Evolutionary conservation across 2,797 vertebrate genomes (phyloP).

Genomic region (Mormyrus proboscirostris): DNA sequence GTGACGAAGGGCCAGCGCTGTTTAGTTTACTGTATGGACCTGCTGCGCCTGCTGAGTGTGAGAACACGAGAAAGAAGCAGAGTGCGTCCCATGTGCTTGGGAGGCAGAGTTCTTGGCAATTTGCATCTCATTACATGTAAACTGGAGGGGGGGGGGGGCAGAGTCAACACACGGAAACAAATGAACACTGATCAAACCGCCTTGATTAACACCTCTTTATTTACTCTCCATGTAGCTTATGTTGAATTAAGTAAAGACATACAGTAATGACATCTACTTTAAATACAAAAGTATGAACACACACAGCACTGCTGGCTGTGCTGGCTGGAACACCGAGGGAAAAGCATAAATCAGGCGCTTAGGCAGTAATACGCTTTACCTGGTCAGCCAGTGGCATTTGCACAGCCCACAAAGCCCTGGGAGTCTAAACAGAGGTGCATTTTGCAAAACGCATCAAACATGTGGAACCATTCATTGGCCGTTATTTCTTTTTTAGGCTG

Average conservation of each 20-base stretch:
- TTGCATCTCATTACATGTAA: not conserved
- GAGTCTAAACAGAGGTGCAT: constrained; percentile 52
- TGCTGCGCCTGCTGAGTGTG: not conserved
- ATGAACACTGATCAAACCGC: constrained; percentile 16
- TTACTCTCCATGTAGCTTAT: constrained; percentile 65
- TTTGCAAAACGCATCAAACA: constrained; percentile 33
- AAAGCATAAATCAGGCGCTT: constrained; percentile 38
- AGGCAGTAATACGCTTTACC: constrained; percentile 36
- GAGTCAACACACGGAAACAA: not conserved
- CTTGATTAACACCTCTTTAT: constrained; percentile 49
- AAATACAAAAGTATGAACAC: constrained; percentile 37
- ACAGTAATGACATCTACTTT: constrained; percentile 21
- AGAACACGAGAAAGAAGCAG: not conserved
- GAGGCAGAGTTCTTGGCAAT: not conserved
- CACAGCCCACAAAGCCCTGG: constrained; percentile 43
- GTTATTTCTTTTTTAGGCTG: constrained; percentile 18
- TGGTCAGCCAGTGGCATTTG: constrained; percentile 33
- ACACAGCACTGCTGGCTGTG: constrained; percentile 29
- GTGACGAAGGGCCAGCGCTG: not conserved
- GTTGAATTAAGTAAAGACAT: constrained; percentile 41
- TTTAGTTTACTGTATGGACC: not conserved
- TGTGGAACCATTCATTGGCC: constrained; percentile 23
- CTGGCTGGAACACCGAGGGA: constrained; percentile 33
- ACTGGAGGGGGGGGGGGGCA: not conserved
- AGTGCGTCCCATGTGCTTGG: not conserved